phyloP scores from a whole-genome alignment of 2,888 invertebrate species.

The Callyntrura sp. region DNA sequence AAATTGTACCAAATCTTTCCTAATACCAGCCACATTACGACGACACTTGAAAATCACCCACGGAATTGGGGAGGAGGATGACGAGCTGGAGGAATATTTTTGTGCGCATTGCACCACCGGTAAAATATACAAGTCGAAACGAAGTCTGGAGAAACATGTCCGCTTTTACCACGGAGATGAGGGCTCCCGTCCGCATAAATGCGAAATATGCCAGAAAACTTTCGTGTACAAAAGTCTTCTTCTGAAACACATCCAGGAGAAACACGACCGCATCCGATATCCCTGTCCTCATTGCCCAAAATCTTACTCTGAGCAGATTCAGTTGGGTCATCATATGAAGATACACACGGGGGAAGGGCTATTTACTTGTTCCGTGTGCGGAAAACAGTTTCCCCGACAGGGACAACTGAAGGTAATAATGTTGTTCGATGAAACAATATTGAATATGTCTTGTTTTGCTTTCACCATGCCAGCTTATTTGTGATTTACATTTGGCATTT shows the following conservation, averaged over 20 bases:
- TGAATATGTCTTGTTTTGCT: too few species aligned
- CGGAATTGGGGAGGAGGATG: not conserved
- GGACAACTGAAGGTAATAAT: not conserved
- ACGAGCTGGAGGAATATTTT: not conserved
- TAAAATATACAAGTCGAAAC: not conserved
- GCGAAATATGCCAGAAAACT: not conserved
- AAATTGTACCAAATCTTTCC: constrained; percentile 1
- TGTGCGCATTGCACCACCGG: constrained; percentile 14
- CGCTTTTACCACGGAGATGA: not conserved
- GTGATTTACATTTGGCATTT: too few species aligned
- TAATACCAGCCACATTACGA: not conserved
- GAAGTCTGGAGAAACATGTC: not conserved
- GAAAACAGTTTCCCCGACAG: constrained; percentile 8
- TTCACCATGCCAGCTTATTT: too few species aligned
- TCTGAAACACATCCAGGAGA: not conserved
- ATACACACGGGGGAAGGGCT: constrained; percentile 26
- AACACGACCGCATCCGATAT: constrained; percentile 6
- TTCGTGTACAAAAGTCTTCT: constrained; percentile 2
- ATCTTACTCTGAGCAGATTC: not conserved
- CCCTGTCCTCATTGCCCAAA: constrained; percentile 38
- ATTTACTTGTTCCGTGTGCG: not conserved
- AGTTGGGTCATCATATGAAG: constrained; percentile 2
- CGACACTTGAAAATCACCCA: not conserved
- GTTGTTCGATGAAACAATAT: too few species aligned
- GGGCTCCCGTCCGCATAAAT: not conserved